Evolutionary conservation across 2,797 vertebrate species (phyloP), one percentile per base, ranked within the genome.

Genomic region (Microctenopoma steveboyesi): DNA sequence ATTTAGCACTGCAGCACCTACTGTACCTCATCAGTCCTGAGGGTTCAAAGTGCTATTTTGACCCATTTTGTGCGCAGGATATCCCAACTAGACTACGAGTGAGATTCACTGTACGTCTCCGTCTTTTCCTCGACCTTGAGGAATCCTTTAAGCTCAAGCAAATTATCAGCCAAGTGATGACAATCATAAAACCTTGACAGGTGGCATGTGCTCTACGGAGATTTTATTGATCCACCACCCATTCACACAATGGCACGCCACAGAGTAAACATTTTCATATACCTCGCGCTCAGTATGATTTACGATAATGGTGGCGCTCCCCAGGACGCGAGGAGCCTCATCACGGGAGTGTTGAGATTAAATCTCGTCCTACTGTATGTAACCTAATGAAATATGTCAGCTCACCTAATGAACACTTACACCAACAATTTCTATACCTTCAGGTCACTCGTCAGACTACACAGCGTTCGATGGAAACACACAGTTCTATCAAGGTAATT

Each of bases 161-260:
- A 82, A 88, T 80, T 59, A 86, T 88, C 68, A 49, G 65, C 79
- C 72, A 66, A 85, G 66, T 67, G 82, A 88, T 82, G 81, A 78
- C 46, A 1, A 74, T 76, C 76, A 59, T 83, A 86, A 88, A 85
- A 79, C 49, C 46, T 35, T 73, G 78, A 73, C 75, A 72, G 69
- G 66, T 37, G 58, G 54, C 65, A 0, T 45, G 59, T 47, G 74
- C 76, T 66, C 43, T 15, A 1, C 74, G 65, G 64, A 71, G 70
- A 80, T 78, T 55, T 69, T 66, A 89, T 86, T 30, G 88, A 87
- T 88, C 78, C 63, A 12, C 14, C 5, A 5, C 33, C 47, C 63
- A 7, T 78, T 69, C 70, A 55, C 9, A n/a, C 4, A n/a, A 57
- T 61, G 46, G 37, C 62, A 43, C 48, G 74, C 71, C 52, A 53